Percentiles rank a stretch among this genome's conserved stretches.
Evolutionary conservation across 2,888 invertebrate genomes (phyloP).

Genomic region (Polietes domitor): DNA sequence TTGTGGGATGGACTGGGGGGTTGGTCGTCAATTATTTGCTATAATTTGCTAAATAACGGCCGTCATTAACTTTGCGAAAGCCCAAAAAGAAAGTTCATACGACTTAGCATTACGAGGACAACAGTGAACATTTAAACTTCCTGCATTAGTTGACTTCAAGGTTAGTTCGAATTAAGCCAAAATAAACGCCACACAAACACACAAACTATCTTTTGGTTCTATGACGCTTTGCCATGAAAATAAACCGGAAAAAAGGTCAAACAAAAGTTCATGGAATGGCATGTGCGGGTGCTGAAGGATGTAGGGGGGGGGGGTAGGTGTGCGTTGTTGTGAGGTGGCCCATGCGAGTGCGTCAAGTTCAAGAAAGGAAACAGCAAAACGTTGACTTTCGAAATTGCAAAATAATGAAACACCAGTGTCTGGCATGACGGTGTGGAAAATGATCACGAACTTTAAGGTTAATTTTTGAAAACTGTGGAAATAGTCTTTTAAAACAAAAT

Average conservation of each 20-base stretch:
- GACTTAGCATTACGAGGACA: not conserved
- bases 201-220: not conserved
- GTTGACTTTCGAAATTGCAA: not conserved
- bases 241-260: conserved; percentile 24
- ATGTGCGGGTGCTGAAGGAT: not conserved
- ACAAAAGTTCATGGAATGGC: not conserved
- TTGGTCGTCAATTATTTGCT: not conserved
- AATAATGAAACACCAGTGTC: not conserved
- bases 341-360: conserved; percentile 56
- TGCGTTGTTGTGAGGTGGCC: not conserved
- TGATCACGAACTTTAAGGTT: too few species aligned
- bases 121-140: conserved; percentile 2
- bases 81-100: conserved; percentile 15
- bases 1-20: not conserved
- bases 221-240: conserved; percentile 8
- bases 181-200: too few species aligned
- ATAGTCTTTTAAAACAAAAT: too few species aligned
- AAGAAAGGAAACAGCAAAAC: conserved; percentile 24
- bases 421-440: not conserved
- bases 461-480: too few species aligned
- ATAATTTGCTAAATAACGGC: conserved; percentile 9
- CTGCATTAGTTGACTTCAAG: conserved; percentile 9
- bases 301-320: not conserved
- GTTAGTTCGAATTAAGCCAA: not conserved
- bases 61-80: conserved; percentile 10